phyloP scores from a whole-genome alignment of 2,113 vertebrate genomes.

The Galbula dea region DNA sequence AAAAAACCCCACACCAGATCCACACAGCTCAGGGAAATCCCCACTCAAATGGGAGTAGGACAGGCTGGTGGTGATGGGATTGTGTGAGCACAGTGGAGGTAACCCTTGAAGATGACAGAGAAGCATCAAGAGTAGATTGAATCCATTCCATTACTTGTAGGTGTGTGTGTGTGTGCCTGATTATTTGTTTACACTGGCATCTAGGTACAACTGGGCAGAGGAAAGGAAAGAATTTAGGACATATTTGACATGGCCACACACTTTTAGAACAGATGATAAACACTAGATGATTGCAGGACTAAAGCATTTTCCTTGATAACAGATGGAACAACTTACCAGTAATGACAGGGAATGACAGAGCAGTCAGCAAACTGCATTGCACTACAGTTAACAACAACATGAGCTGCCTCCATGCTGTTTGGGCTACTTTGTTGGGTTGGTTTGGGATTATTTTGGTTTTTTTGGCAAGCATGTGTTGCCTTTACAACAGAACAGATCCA shows the following conservation, averaged over 20 bases:
- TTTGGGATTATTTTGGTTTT: neutral
- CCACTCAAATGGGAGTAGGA: neutral
- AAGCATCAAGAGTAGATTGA: neutral
- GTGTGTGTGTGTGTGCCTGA: neutral
- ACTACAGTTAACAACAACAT: neutral
- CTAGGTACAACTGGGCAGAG: neutral
- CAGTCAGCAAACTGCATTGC: neutral
- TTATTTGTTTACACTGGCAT: neutral
- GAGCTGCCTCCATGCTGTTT: neutral
- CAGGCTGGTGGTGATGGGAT: neutral
- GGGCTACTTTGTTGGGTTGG: neutral
- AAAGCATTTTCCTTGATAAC: slow-evolving; percentile 48
- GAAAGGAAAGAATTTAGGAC: slow-evolving; percentile 22
- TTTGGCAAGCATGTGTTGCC: neutral
- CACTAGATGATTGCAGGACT: slow-evolving; percentile 15
- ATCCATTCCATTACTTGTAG: neutral
- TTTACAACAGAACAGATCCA: neutral
- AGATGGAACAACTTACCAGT: slow-evolving; percentile 27
- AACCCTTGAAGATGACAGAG: neutral
- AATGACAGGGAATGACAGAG: neutral
- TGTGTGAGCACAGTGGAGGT: neutral
- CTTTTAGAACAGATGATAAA: slow-evolving; percentile 11
- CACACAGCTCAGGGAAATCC: neutral
- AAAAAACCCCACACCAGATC: neutral
- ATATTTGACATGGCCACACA: neutral